Conservation (phyloP, 2,888 invertebrate species). For the Mycalesis mineus region DNA sequence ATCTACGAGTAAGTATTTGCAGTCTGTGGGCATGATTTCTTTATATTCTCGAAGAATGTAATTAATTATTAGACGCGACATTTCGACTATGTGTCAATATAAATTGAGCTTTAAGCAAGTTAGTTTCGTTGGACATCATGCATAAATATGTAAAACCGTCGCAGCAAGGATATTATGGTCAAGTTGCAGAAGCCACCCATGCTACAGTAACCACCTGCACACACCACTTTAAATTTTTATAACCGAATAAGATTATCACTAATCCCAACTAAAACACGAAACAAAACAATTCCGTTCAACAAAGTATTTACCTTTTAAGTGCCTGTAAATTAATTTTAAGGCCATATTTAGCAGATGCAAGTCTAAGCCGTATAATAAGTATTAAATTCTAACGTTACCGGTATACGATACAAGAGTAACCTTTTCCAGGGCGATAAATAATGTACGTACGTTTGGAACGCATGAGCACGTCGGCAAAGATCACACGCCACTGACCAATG, state of each 20-base stretch:
- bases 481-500: constrained; percentile 58
- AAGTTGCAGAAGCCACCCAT: no score
- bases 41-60: no score
- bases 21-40: no score
- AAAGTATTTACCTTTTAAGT: background rate
- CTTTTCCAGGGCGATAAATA: constrained; percentile 34
- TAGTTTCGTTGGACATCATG: no score
- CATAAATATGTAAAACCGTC: no score
- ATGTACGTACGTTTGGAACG: constrained; percentile 30
- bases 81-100: no score
- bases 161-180: no score
- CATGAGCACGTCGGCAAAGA: constrained; percentile 41
- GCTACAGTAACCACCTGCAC: no score
- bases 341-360: constrained; percentile 17
- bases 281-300: background rate
- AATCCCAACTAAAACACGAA: background rate
- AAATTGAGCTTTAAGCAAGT: no score
- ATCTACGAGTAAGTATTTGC: no score
- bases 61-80: no score
- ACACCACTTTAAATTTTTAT: background rate
- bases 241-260: background rate
- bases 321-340: constrained; percentile 6
- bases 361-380: constrained; percentile 4
- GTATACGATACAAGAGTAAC: constrained; percentile 24
- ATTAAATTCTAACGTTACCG: constrained; percentile 11